Evolutionary conservation across 2,888 invertebrate species (phyloP), one percentile per base, ranked within the genome.

Genomic region (Yponomeuta evonymella): DNA sequence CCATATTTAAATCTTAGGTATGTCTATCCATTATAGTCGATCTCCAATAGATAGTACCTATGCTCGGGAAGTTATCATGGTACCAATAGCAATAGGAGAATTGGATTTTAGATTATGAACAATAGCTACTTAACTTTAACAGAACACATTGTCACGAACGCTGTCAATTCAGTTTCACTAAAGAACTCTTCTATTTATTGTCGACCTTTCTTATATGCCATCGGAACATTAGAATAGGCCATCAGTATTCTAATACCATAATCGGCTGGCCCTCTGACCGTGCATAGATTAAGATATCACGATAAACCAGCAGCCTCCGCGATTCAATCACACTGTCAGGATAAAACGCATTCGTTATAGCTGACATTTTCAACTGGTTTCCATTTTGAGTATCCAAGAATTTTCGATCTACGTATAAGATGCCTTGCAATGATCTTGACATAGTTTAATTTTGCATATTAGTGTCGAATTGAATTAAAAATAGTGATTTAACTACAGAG

Each of bases 301-400:
- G 79, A 80, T 82, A 82, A 80, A 76, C 62, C 48, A 36, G 15
- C 48, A 36, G 15, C 69, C 36, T 58, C 33, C 75, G 73, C 77
- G 73, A 79, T 81, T 83, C 78, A 80, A 82, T 83, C 81, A 81
- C 79, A 79, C 74, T 77, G 77, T 75, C 77, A 75, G 65, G 72
- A 79, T 75, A 75, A 75, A 73, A 79, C 76, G 75, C 74, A 73
- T 15, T 70, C 33, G 66, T 68, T 64, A 62, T 43, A 72, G 76
- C 76, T 84, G 84, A 80, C 82, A 85, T 86, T 86, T 83, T 72
- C 79, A 83, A 84, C 83, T 77, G 80, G 82, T 81, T 83, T 78
- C 77, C 77, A 79, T 82, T 80, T 82, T 79, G 76, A 78, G 79
- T 76, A 71, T 70, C 43, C 43, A 8, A 43, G 43, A 43, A 36